Evolutionary conservation across 2,797 vertebrate species (phyloP).

Genomic region (Anguilla megastoma): DNA sequence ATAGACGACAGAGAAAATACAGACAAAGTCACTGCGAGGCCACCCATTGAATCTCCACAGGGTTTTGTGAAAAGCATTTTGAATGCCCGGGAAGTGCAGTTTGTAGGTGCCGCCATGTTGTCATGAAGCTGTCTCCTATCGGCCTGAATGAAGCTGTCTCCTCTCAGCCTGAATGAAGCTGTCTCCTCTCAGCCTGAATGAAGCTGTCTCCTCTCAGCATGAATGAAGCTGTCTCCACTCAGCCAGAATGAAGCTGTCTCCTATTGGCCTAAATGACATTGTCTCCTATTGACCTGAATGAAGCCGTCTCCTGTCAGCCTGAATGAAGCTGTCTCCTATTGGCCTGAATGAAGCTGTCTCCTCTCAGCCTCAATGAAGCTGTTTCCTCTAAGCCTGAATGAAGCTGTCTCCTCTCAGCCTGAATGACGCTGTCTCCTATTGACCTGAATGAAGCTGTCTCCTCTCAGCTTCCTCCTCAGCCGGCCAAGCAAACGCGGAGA

Average conservation of each 20-base stretch:
- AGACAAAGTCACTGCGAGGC: background rate
- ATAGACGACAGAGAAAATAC: too few relatives aligned
- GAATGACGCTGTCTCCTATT: background rate
- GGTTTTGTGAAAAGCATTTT: too few relatives aligned
- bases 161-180: background rate
- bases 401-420: background rate
- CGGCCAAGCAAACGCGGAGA: background rate
- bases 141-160: background rate
- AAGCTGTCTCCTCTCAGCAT: background rate
- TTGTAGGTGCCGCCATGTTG: too few relatives aligned
- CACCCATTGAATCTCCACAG: too few relatives aligned
- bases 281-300: background rate
- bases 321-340: conserved; percentile 4
- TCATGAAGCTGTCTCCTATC: background rate
- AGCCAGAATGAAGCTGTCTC: background rate
- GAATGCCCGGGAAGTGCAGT: too few relatives aligned
- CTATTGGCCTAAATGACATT: background rate
- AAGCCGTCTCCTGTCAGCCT: background rate
- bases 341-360: background rate
- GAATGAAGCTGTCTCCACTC: background rate
- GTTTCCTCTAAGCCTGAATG: background rate
- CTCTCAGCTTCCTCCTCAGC: background rate
- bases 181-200: background rate
- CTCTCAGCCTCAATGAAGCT: background rate
- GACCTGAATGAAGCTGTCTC: background rate